Evolutionary conservation across 1,140 invertebrate genomes (phyloP).

Genomic region (Thalassaphorura encarpata): DNA sequence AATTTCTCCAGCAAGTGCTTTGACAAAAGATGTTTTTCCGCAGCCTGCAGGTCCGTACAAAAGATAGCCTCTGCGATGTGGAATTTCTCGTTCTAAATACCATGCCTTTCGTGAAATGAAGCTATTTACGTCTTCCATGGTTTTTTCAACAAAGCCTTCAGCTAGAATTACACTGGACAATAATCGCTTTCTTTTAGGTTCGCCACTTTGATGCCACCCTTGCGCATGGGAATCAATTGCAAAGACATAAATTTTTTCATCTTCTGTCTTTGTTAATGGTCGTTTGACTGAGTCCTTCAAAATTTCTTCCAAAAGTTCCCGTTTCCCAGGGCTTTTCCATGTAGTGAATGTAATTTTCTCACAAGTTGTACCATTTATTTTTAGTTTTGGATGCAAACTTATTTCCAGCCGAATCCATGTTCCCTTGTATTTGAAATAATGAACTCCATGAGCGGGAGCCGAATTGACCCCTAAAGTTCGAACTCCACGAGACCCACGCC

Average conservation of each 20-base stretch:
- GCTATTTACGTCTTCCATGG: conserved; percentile 9
- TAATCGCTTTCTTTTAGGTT: conserved; percentile 6
- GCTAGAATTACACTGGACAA: conserved; percentile 5
- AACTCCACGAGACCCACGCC: no score
- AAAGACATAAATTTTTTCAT: conserved; percentile 12
- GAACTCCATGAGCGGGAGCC: no score
- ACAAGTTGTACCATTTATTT: no score
- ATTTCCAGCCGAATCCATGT: no score
- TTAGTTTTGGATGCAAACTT: no score
- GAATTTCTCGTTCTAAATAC: conserved; percentile 16
- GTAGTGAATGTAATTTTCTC: conserved; percentile 11
- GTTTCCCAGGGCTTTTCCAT: conserved; percentile 1
- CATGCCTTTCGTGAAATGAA: conserved; percentile 9
- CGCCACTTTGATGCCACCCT: conserved; percentile 9
- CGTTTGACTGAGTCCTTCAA: conserved; percentile 8
- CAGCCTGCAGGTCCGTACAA: conserved; percentile 17
- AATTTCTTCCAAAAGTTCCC: not conserved
- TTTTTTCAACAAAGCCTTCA: not conserved
- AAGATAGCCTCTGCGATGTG: conserved; percentile 16
- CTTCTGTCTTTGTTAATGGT: conserved; percentile 2
- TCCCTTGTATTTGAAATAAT: no score
- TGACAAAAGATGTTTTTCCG: conserved; percentile 8
- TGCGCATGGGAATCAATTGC: not conserved
- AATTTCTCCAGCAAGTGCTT: no score
- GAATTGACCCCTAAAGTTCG: no score